Evolutionary conservation across 2,888 invertebrate species (phyloP), one percentile per base, ranked within the genome.

Genomic region (Ariolimax columbianus): DNA sequence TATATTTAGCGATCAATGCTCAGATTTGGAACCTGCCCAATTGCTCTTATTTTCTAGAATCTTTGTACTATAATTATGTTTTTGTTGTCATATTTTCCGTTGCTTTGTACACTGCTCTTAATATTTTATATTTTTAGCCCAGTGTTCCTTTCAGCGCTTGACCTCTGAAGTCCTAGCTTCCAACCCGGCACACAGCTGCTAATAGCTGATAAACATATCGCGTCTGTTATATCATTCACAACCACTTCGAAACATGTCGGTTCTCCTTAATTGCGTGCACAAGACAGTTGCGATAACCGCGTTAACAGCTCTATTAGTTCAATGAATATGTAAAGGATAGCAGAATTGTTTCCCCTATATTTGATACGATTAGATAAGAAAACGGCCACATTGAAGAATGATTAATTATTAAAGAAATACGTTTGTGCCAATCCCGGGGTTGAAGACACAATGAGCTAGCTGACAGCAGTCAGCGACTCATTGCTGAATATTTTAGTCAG

Each of bases 121-220:
- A 73, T 43, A 36, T 47, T 73, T 26, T 73, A 14, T 73, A 73
- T 73, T 73, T 73, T 43, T 73, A 73, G 73, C 26, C n/a, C 30
- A n/a, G 2, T n/a, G 47, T 43, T 26, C n/a, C 43, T 73, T 43
- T 43, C 43, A 40, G 17, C 11, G n/a, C 43, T 73, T 73, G 73
- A 73, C 73, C 73, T 73, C n/a, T 73, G n/a, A 40, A 73, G 73
- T 43, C 9, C 11, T 1, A 4, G 17, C 30, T 66, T 30, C n/a
- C 9, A 1, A 11, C 9, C 14, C 17, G 3, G 59, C 30, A n/a
- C n/a, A 30, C 43, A 43, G 40, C 73, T 73, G 40, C 73, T 3
- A 9, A 6, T 23, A 11, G 43, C 43, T 73, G 43, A 43, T 40
- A 73, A 73, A 43, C 73, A 43, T n/a, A 43, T 73, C n/a, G n/a